Conservation (phyloP, 92 coral and sea anemone genomes). For the Pocillopora grandis region DNA sequence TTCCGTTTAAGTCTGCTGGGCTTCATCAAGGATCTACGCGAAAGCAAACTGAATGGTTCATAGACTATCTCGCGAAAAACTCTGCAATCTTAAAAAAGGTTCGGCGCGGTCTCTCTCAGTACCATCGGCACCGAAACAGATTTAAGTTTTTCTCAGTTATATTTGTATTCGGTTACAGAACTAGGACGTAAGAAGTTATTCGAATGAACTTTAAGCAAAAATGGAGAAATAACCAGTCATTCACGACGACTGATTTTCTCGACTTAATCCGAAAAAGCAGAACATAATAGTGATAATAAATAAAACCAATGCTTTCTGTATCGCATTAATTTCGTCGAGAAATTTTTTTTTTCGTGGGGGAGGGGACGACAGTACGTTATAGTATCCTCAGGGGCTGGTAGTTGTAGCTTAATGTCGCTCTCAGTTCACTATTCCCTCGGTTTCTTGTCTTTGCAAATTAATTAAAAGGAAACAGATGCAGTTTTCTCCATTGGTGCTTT, state of each 20-base stretch:
- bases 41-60: no score
- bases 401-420: conserved; percentile 1
- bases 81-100: no score
- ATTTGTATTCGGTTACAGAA: no score
- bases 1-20: no score
- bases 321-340: neutral
- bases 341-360: neutral
- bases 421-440: conserved; percentile 47
- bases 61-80: no score
- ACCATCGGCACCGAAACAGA: no score
- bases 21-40: no score
- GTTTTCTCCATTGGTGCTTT: conserved; percentile 36
- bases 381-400: neutral
- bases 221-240: neutral
- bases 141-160: no score
- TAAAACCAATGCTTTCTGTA: conserved; percentile 23
- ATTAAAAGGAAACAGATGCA: conserved; percentile 84
- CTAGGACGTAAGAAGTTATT: no score
- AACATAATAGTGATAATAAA: neutral
- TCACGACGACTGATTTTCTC: neutral
- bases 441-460: conserved; percentile 77
- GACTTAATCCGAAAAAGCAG: neutral
- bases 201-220: no score
- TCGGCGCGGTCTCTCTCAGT: no score
- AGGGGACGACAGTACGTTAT: conserved; percentile 20